These are phyloP conservation scores for Cygnus buccinator DNA, from an alignment of 2,113 vertebrate species.

Conservation along the genomic window DNA sequence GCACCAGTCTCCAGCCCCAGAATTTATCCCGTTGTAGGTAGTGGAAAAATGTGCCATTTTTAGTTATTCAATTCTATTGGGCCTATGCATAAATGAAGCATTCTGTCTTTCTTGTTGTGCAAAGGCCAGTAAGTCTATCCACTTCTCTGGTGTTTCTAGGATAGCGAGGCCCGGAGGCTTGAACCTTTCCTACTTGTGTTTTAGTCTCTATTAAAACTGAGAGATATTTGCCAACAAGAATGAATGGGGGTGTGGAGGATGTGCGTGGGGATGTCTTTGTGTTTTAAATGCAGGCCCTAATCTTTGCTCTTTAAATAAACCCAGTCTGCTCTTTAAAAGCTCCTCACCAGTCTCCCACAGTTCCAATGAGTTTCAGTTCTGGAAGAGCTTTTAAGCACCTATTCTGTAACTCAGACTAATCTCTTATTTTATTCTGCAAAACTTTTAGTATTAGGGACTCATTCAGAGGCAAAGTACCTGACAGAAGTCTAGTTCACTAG, in stretches of 20 bases:
- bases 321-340: neutral
- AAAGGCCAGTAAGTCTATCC: neutral
- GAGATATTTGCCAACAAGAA: neutral
- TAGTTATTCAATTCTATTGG: neutral
- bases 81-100: neutral
- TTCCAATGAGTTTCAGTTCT: neutral
- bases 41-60: neutral
- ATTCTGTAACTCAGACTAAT: neutral
- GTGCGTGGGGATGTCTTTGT: neutral
- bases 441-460: neutral
- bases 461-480: neutral
- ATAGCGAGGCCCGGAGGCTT: neutral
- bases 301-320: neutral
- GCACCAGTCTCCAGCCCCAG: neutral
- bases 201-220: neutral
- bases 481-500: neutral
- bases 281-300: neutral
- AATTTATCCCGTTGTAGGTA: constrained; percentile 15
- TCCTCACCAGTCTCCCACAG: neutral
- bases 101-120: neutral
- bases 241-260: too few species aligned
- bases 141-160: neutral
- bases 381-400: neutral
- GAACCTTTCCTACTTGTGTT: neutral
- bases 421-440: neutral